Conservation (phyloP, 2,797 vertebrate species). For the Megalops cyprinoides region DNA sequence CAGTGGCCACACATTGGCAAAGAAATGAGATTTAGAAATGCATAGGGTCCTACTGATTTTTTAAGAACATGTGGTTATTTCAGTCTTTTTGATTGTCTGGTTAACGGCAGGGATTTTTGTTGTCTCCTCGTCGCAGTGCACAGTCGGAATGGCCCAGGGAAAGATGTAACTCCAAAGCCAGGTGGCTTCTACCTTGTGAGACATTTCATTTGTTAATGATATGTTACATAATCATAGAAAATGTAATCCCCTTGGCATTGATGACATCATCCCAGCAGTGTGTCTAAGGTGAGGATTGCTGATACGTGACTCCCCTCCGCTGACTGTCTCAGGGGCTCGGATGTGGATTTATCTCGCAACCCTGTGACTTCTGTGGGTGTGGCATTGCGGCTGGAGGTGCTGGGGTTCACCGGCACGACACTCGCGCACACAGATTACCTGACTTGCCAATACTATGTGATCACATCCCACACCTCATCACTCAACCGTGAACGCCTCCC, state of each 20-base stretch:
- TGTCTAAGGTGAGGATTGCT: not conserved
- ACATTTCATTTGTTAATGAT: not conserved
- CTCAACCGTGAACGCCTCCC: not conserved
- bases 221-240: not conserved
- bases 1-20: not conserved
- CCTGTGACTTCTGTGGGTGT: not conserved
- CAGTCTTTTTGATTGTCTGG: no score
- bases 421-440: not conserved
- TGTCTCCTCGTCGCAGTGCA: no score
- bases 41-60: no score
- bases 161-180: not conserved
- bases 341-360: not conserved
- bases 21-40: no score
- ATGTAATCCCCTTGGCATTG: not conserved
- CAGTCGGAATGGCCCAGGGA: not conserved
- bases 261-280: constrained; percentile 3
- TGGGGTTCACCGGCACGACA: no score
- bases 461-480: no score
- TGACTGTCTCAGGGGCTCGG: not conserved
- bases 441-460: no score
- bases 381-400: no score
- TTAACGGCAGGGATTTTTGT: no score
- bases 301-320: not conserved
- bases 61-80: no score
- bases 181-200: not conserved